Evolutionary conservation across 2,797 vertebrate genomes (phyloP), one percentile per base, ranked within the genome.

Genomic region (Alcedo quadribrachys): DNA sequence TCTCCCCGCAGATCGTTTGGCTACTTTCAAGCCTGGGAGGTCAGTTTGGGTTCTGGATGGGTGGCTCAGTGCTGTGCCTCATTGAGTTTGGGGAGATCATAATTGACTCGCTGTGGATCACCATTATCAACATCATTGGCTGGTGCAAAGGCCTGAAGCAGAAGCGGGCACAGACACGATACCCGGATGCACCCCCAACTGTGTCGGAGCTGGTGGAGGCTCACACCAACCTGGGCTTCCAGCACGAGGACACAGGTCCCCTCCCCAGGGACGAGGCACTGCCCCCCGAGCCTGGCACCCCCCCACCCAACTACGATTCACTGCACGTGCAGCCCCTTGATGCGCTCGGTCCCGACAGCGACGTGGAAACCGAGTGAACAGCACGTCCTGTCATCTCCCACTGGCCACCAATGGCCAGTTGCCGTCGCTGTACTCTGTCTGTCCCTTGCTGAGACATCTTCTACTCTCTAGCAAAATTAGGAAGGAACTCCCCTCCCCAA

Each of bases 11-110:
- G 98, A 97, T 98, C 0, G 98, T 98, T 18, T 98, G 98, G 98
- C 95, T 98, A 71, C 97, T 98, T 30, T 98, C 98, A 0, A 98
- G 87, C 66, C 94, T 98, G 70, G 98, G 98, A 0, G 98, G 98
- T 16, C 98, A 98, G 87, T 98, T 98, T 2, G 98, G 98, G 60
- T 98, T 98, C 97, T 98, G 98, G 98, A 98, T 98, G 98, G 98
- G 98, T 2, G 98, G 98, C 85, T 98, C 98, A 0, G 98, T 98
- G 91, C 94, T 98, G 67, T 98, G 98, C 92, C 97, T 98, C 89
- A 97, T 98, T 0, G 98, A 98, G 81, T 98, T 98, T 0, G 97
- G 95, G 8, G 98, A 98, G 86, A 98, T 98, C 93, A 95, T 98
- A 90, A 98, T 98, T 0, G 98, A 98, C 93, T 98, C 97, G 0